Percentiles rank a stretch among this genome's conserved stretches.
These are phyloP conservation scores for Malurus elegans DNA, from an alignment of 2,113 vertebrate genomes.

Conservation along the genomic window DNA sequence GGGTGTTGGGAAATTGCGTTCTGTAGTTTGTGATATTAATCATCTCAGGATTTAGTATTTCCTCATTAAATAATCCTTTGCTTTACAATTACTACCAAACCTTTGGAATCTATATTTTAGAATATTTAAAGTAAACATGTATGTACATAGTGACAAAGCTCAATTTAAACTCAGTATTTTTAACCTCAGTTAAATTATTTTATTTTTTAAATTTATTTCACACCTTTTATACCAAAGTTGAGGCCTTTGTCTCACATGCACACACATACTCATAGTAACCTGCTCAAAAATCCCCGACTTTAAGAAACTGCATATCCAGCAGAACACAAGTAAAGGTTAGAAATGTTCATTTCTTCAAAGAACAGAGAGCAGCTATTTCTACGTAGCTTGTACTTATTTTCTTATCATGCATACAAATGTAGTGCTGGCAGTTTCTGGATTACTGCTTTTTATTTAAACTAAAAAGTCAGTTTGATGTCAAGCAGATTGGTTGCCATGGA, in stretches of 20 bases:
- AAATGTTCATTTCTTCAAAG: not conserved
- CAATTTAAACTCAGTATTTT: not conserved
- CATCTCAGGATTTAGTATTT: not conserved
- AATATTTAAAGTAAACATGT: not conserved
- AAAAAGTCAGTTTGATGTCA: not conserved
- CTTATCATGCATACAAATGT: not conserved
- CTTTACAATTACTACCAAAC: not conserved
- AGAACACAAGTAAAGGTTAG: not conserved
- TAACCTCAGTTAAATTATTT: not conserved
- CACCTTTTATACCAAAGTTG: not conserved
- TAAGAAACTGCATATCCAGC: not conserved
- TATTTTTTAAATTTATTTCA: not conserved
- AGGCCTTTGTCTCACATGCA: not conserved
- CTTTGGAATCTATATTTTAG: not conserved
- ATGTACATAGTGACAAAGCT: not conserved
- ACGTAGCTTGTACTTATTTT: not conserved
- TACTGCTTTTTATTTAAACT: not conserved
- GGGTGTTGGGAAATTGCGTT: not conserved
- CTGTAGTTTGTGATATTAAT: not conserved
- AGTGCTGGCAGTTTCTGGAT: not conserved
- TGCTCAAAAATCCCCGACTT: not conserved
- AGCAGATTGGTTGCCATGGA: not conserved
- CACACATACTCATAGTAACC: not conserved
- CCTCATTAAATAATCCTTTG: not conserved
- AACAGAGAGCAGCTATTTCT: not conserved